Base-by-base conservation (phyloP, 1,140 invertebrate species). In the Lucilia sericata region DNA sequence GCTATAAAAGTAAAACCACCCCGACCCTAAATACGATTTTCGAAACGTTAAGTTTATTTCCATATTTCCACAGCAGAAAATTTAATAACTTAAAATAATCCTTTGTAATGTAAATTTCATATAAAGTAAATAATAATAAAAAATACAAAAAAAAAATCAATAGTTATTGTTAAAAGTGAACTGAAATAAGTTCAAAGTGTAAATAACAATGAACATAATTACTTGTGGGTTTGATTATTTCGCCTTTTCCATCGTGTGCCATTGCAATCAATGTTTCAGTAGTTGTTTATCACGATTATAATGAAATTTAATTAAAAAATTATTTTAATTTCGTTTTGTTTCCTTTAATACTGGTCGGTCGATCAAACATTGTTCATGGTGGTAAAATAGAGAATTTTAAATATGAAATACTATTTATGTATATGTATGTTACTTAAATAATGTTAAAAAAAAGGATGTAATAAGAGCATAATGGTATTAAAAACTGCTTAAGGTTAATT, bases 281-380 rank as follows among this genome's bases (percentile, higher is more conserved):
- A 70, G 5, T 19, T 21, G 7, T 70, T 70, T 70, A 70, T 70
- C 65, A 10, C 7, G 19, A 21, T 70, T 21, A 21, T 70, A 70
- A 70, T 70, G 65, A 70, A 70, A 25, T 70, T 70, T 70, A 70
- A 70, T 70, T 70, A 70, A 70, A 70, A 70, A 70, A 9, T 70
- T 19, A 70, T 70, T 70, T 70, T 70, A 70, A 19, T 70, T 70
- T 21, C 55, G 8, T 17, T 60, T 60, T n/a, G n/a, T 60, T 60
- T 42, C 42, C 42, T 42, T 42, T 7, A 42, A 42, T 42, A 42
- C 25, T 42, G 42, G 42, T 42, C 42, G 42, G 10, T 42, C 42
- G 42, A 42, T 10, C 42, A 42, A 42, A 42, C 2, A 60, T n/a
- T 60, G 55, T 5, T 60, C 14, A 3, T 17, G 2, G n/a, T 60